Base-by-base conservation (phyloP, 1,140 invertebrate genomes). In the Cydia strobilella region DNA sequence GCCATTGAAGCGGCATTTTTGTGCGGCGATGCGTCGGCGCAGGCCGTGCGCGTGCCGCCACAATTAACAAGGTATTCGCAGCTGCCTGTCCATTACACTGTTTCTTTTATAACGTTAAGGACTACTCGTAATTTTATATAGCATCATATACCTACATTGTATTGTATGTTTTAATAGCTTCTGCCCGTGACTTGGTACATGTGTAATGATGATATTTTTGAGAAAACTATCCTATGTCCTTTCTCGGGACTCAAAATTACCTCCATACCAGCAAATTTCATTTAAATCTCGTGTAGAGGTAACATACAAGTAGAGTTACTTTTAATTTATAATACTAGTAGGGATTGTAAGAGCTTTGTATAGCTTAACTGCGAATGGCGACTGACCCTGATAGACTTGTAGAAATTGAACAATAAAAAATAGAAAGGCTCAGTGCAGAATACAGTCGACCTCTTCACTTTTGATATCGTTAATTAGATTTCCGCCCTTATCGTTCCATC, bases 1-100 rank as follows among this genome's bases (percentile, higher is more conserved):
- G 23, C 27, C 12, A 35, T 35, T 12, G 25, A 20, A 42, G 15
- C 65, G 65, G n/a, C 65, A 10, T 69, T 23, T 35, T 69, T 69
- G 65, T n/a, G 10, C 54, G 54, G 65, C 15, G 10, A 18, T 35
- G 31, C 66, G 42, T 51, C 65, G 51, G 20, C 23, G 77, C 82
- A 83, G 80, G 80, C 79, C 75, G 77, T 42, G 76, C 84, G 80
- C 81, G 83, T 85, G 82, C 81, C 79, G 15, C 48, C 35, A 72
- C 77, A 81, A 83, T 80, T 79, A 80, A 78, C 78, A 65, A 78
- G 72, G 72, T 35, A 73, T 76, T 63, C 23, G 77, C 81, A 82
- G 78, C 80, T 82, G 81, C 76, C 45, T 39, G 6, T 7, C 35
- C 20, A 66, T 66, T 66, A 42, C 18, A 69, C 65, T 35, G 65